These are phyloP conservation scores for Tangara arthus DNA, from an alignment of 2,797 vertebrate species.

Conservation along the genomic window DNA sequence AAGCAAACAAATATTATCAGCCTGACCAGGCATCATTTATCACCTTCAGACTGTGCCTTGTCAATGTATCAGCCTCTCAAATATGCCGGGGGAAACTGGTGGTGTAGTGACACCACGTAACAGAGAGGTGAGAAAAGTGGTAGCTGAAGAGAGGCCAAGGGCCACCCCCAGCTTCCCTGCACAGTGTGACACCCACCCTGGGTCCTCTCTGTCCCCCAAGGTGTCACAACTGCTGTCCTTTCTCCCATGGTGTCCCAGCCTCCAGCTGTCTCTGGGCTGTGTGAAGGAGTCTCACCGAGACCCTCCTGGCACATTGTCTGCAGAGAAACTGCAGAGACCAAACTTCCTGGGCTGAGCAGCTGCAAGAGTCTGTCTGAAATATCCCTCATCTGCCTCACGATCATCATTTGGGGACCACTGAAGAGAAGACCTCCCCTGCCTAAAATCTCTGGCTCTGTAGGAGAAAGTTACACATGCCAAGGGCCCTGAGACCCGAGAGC, in stretches of 20 bases:
- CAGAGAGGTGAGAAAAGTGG: neutral
- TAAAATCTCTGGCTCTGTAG: too few relatives aligned
- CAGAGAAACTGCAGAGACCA: neutral
- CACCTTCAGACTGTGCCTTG: neutral
- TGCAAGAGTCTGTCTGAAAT: too few relatives aligned
- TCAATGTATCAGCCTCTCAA: too few relatives aligned
- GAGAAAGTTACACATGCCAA: too few relatives aligned
- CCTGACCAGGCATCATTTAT: neutral
- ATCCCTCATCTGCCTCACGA: too few relatives aligned
- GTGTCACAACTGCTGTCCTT: neutral
- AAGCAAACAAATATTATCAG: neutral
- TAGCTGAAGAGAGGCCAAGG: neutral
- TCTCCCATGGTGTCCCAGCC: fast-evolving
- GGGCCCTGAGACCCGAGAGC: too few relatives aligned
- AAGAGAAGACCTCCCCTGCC: too few relatives aligned
- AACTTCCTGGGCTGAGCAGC: neutral
- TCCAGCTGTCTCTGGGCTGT: neutral
- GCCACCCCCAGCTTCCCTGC: neutral
- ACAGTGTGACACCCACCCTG: fast-evolving
- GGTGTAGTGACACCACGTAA: neutral
- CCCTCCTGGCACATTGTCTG: fast-evolving
- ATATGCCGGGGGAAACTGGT: neutral
- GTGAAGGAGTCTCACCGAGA: fast-evolving
- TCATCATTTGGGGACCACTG: too few relatives aligned
- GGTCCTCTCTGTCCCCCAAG: fast-evolving